Evolutionary conservation across 2,113 vertebrate genomes (phyloP), one percentile per base, ranked within the genome.

Genomic region (Epinephelus moara): DNA sequence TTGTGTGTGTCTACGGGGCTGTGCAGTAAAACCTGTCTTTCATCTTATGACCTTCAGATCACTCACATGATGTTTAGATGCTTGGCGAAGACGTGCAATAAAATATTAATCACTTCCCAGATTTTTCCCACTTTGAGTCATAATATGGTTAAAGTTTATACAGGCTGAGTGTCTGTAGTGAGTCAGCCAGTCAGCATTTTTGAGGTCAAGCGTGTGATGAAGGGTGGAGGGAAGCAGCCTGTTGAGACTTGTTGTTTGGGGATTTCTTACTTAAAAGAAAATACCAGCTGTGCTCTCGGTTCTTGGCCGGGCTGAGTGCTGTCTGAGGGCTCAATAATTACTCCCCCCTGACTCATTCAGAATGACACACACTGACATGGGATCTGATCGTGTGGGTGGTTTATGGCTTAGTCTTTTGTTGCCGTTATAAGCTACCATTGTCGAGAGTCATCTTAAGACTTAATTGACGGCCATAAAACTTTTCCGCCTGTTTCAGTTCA

Each of bases 181-280:
- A 91, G 77, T 91, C 86, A 91, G 68, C 75, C 75, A 86, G 86
- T 92, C 90, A 84, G 88, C 89, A 85, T 89, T 83, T 90, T 84
- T 92, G 85, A 93, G 94, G 94, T 94, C 91, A 92, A 89, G 90
- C 80, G 85, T 85, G 87, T 30, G 42, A 49, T 73, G 78, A 80
- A 77, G 91, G 80, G 85, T 68, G 90, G 88, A 66, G 91, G 18
- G 63, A 78, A 63, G 73, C 75, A 86, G 83, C 91, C 90, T 71
- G 92, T 93, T 61, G 82, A 90, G 90, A 89, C 93, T 89, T 90
- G 92, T 88, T 87, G 84, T 92, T 91, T 74, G 78, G 86, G 81
- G 88, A 88, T 88, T 92, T 90, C 11, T 60, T 56, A 82, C 76
- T 89, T 84, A 66, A 88, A 88, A 93, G 80, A 59, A 87, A 84